These are phyloP conservation scores for Dinoponera quadriceps DNA, from an alignment of 1,140 invertebrate genomes.

Conservation along the genomic window DNA sequence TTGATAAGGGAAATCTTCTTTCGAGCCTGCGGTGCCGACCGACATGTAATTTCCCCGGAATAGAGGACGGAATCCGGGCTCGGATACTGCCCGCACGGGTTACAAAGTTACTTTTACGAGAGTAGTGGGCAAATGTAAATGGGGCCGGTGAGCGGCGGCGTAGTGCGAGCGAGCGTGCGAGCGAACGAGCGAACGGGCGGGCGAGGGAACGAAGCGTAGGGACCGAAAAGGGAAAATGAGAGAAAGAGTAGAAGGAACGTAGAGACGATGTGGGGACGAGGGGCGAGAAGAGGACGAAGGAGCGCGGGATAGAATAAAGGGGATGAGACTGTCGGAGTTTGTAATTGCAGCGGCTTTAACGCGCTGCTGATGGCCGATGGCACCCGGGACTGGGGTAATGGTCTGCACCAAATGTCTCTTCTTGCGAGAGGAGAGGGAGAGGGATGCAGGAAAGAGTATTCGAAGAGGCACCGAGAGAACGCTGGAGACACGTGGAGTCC, in stretches of 20 bases:
- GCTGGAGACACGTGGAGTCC: conserved; percentile 56
- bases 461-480: conserved; percentile 63
- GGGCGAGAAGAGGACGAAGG: conserved; percentile 29
- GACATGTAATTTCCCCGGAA: conserved; percentile 77
- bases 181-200: conserved; percentile 8
- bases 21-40: conserved; percentile 68
- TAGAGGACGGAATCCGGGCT: conserved; percentile 69
- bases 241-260: conserved; percentile 67
- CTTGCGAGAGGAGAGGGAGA: conserved; percentile 61
- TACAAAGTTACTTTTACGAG: conserved; percentile 83
- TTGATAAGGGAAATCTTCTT: conserved; percentile 75
- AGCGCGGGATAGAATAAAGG: conserved; percentile 68
- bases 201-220: conserved; percentile 43
- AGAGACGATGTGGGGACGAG: conserved; percentile 27
- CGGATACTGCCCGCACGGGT: conserved; percentile 70
- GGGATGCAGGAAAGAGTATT: conserved; percentile 67
- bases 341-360: conserved; percentile 84
- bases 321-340: conserved; percentile 81
- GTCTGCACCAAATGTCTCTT: conserved; percentile 80
- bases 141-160: conserved; percentile 57
- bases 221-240: conserved; percentile 54
- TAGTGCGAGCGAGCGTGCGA: conserved; percentile 27
- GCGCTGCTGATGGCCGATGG: conserved; percentile 83
- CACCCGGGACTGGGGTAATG: conserved; percentile 80
- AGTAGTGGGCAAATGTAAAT: conserved; percentile 81